Conservation (phyloP, 2,113 vertebrate species). For the Plotosus lineatus region DNA sequence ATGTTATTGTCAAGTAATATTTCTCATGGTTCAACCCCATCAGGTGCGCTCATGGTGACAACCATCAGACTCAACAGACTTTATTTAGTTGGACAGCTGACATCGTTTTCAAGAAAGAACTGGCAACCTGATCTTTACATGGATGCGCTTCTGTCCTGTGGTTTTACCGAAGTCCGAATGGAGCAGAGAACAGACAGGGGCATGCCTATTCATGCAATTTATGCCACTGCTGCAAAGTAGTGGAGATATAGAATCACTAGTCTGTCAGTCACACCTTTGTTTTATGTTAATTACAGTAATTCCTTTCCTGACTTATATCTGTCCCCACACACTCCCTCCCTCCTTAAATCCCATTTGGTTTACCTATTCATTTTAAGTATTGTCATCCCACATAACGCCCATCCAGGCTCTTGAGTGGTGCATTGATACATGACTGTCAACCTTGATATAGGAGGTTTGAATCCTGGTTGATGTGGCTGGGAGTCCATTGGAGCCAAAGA, state of each 20-base stretch:
- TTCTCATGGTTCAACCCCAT: background rate
- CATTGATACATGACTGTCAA: too few species aligned
- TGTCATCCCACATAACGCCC: background rate
- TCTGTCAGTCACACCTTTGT: background rate
- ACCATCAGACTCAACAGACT: constrained; percentile 62
- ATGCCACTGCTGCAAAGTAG: constrained; percentile 65
- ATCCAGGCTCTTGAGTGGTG: background rate
- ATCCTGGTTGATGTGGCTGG: too few species aligned
- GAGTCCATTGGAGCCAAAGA: too few species aligned
- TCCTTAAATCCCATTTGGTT: background rate
- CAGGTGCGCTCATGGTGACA: constrained; percentile 69
- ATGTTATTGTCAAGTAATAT: background rate
- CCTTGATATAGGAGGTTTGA: too few species aligned
- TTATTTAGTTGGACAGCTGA: too few species aligned
- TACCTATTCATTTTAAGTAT: background rate
- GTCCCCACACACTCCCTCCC: background rate
- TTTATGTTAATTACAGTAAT: too few species aligned
- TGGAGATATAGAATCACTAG: background rate
- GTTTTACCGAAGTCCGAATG: constrained; percentile 69
- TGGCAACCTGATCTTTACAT: constrained; percentile 71
- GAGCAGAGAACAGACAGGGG: constrained; percentile 54
- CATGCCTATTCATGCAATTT: constrained; percentile 66
- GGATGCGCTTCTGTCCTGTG: constrained; percentile 63
- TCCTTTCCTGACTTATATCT: background rate
- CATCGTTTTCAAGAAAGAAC: constrained; percentile 56